Conservation (phyloP, 2,888 invertebrate genomes). For the Machimus atricapillus region DNA sequence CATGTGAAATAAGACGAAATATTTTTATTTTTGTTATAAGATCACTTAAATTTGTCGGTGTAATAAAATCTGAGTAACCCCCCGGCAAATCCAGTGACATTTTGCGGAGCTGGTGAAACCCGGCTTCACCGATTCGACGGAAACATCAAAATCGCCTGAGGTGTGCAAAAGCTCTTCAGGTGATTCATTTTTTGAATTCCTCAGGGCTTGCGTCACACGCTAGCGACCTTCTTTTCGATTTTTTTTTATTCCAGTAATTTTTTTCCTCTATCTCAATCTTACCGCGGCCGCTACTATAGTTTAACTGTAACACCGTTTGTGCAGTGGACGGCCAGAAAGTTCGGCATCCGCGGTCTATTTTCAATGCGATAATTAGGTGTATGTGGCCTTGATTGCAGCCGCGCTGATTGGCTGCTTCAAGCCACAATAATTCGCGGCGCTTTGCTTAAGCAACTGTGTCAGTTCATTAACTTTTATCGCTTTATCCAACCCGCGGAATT, state of each 20-base stretch:
- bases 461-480: conserved; percentile 7
- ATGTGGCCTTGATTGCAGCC: conserved; percentile 22
- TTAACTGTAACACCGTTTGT: background rate
- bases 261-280: background rate
- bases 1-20: background rate
- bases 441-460: conserved; percentile 14
- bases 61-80: background rate
- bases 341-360: conserved; percentile 21
- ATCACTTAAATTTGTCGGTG: background rate
- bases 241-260: background rate
- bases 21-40: background rate
- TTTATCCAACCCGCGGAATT: background rate
- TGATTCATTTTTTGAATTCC: conserved; percentile 28
- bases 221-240: conserved; percentile 15
- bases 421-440: background rate
- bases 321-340: conserved; percentile 7
- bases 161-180: background rate
- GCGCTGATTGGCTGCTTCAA: background rate
- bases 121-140: background rate
- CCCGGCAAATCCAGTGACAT: background rate
- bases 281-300: background rate
- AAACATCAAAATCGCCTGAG: background rate
- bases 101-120: background rate
- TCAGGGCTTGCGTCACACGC: background rate
- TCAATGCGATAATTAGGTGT: conserved; percentile 1